Conservation (phyloP, 2,797 vertebrate genomes). For the Toxotes lorentzi region DNA sequence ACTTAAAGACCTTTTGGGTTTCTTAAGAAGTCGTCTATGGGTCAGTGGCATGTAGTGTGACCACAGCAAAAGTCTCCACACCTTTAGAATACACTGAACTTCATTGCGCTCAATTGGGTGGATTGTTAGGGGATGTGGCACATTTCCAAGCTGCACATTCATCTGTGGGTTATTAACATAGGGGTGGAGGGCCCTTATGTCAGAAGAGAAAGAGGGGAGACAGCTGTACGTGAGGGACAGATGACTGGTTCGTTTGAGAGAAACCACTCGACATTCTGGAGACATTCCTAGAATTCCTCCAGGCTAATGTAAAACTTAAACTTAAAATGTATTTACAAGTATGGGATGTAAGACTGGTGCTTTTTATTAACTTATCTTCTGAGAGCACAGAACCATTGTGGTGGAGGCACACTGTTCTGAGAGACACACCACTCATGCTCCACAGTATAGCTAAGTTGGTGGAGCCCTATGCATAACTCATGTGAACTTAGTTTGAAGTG, state of each 20-base stretch:
- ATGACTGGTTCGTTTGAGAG: background rate
- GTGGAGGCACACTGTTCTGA: background rate
- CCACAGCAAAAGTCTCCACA: background rate
- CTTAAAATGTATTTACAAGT: background rate
- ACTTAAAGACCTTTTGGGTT: background rate
- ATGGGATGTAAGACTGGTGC: background rate
- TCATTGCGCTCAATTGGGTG: constrained; percentile 18
- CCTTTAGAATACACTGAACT: background rate
- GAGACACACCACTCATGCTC: background rate
- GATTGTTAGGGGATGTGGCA: constrained; percentile 53
- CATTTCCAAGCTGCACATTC: constrained; percentile 49
- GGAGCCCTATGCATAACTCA: background rate
- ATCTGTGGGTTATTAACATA: constrained; percentile 29
- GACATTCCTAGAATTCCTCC: constrained; percentile 44
- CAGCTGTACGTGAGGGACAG: constrained; percentile 31
- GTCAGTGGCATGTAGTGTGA: constrained; percentile 24
- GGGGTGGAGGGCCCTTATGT: background rate
- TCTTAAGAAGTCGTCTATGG: constrained; percentile 14
- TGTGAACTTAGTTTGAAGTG: background rate
- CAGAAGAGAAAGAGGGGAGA: constrained; percentile 32
- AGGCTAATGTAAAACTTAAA: background rate
- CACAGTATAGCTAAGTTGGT: background rate
- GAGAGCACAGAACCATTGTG: background rate
- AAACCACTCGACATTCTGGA: background rate
- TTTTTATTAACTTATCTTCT: background rate